These are phyloP conservation scores for Triops cancriformis DNA, from an alignment of 1,140 invertebrate species.

Conservation along the genomic window DNA sequence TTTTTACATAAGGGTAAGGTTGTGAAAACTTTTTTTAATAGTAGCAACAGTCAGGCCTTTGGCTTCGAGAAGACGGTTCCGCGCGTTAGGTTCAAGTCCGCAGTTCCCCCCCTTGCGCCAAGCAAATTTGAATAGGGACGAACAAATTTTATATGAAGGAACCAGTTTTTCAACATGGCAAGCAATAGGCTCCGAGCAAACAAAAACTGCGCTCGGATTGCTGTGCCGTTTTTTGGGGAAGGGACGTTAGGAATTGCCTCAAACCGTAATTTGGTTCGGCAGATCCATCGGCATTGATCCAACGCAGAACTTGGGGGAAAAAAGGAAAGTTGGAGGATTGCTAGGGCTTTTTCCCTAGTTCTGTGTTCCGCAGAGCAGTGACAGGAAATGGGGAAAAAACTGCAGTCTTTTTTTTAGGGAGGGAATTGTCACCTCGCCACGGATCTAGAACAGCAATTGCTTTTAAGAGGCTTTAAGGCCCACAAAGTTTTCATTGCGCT, in stretches of 20 bases:
- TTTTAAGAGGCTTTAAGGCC: neutral
- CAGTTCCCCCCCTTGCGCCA: neutral
- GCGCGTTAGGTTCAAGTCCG: neutral
- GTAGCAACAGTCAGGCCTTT: neutral
- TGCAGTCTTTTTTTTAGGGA: neutral
- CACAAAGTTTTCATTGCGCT: neutral
- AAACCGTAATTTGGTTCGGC: neutral
- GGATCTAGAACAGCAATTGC: neutral
- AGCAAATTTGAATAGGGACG: neutral
- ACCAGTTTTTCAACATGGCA: neutral
- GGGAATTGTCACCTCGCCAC: neutral
- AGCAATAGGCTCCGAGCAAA: neutral
- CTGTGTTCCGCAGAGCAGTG: neutral
- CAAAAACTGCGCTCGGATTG: neutral
- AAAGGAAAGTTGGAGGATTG: neutral
- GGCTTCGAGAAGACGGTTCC: neutral
- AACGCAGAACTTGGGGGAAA: neutral
- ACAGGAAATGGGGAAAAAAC: neutral
- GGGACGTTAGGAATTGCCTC: neutral
- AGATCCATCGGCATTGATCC: constrained; percentile 9
- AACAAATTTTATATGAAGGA: constrained; percentile 3
- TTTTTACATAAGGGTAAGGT: neutral
- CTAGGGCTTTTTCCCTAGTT: neutral
- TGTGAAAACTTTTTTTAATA: neutral
- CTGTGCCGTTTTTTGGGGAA: neutral